A percentile compares a stretch with the other conserved stretches of the same genome.
Conservation (phyloP, 2,113 vertebrate genomes). For the Burhinus bistriatus region DNA sequence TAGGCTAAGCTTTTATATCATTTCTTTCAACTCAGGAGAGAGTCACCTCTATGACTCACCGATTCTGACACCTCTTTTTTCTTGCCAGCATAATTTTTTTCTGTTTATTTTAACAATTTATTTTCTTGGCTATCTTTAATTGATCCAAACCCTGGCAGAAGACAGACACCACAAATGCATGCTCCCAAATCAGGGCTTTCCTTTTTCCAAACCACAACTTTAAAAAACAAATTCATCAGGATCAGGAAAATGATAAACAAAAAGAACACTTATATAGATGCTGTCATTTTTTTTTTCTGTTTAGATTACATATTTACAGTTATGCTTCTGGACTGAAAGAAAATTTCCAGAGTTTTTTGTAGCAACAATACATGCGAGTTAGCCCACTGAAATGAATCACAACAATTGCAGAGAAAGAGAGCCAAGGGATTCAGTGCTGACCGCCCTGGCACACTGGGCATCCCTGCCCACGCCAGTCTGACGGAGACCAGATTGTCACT, state of each 20-base stretch:
- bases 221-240: not conserved
- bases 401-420: not conserved
- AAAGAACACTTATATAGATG: not conserved
- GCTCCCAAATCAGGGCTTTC: not conserved
- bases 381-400: not conserved
- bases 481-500: not conserved
- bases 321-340: not conserved
- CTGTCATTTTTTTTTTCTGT: not conserved
- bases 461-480: not conserved
- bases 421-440: not conserved
- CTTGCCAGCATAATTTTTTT: not conserved
- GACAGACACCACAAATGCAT: not conserved
- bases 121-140: conserved; percentile 3
- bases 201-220: not conserved
- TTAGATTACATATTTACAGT: not conserved
- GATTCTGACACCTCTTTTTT: not conserved
- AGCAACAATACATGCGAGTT: not conserved
- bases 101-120: not conserved
- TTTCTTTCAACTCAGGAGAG: not conserved
- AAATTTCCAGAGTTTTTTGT: not conserved
- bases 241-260: not conserved
- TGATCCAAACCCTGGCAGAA: not conserved
- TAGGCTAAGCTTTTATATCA: not conserved
- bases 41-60: not conserved
- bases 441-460: not conserved